Base-by-base conservation (phyloP, 2,113 vertebrate species). In the Dipodomys merriami region DNA sequence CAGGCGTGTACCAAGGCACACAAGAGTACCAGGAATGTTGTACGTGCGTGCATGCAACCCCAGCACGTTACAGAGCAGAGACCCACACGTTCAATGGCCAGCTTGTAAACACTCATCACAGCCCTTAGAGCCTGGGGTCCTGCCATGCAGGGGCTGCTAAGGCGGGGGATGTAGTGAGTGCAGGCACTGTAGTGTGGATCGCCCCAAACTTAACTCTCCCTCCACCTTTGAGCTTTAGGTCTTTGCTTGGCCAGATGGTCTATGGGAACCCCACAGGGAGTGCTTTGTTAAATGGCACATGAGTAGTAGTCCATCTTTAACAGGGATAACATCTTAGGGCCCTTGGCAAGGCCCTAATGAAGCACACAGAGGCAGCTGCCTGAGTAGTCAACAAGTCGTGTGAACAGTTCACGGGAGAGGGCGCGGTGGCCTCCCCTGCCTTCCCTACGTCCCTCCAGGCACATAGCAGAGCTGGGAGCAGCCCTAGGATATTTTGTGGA, bases 11-110 rank as follows among this genome's bases (percentile, higher is more conserved):
- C 9, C 12, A 13, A 53, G 49, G 53, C 53, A 8, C 15, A 8
- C 22, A 1, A 5, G 1, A 53, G 57, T 12, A 7, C 80, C 29
- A 30, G 67, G 67, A 64, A 6, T 8, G 19, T 10, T 46, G 19
- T 35, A 18, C 25, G 0, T 9, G 0, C 6, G 35, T 15, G 3
- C 2, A 0, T 20, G 0, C 8, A n/a, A 23, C 19, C 1, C 0
- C 19, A 4, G 87, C 8, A 46, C 33, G 73, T 49, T 49, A 18
- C 35, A 65, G 62, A 90, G 72, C 83, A 6, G 22, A 77, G 30
- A 60, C n/a, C 6, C 64, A 53, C 15, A 74, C 12, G 15, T 57
- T 72, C 8, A 22, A n/a, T 44, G 67, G 67, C 12, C 39, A 25
- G 67, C 62, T 86, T 57, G 44, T 23, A 22, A 60, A 64, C 15